Conservation (phyloP, 2,797 vertebrate genomes). For the Meriones psammophilus region DNA sequence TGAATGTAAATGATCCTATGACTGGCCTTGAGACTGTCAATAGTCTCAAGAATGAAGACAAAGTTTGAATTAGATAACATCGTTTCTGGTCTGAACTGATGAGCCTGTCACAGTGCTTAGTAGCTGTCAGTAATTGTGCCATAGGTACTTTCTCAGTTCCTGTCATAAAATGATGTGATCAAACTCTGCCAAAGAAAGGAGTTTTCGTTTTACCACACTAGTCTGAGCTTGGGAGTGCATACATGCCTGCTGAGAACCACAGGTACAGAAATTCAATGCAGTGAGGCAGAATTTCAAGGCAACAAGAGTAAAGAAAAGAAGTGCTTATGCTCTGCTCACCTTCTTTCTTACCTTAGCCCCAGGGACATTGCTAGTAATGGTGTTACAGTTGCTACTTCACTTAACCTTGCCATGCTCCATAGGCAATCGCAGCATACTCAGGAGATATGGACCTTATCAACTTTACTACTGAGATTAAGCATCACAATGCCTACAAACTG, state of each 20-base stretch:
- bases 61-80: neutral
- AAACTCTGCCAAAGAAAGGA: neutral
- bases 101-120: neutral
- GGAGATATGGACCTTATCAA: neutral
- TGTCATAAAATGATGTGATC: neutral
- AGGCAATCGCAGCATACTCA: no score
- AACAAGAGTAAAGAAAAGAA: neutral
- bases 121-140: neutral
- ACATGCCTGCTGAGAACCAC: neutral
- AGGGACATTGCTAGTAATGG: neutral
- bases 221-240: neutral
- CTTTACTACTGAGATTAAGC: neutral
- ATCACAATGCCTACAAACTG: neutral
- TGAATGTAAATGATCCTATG: no score
- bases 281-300: neutral
- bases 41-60: neutral
- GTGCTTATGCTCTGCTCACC: neutral
- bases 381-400: neutral
- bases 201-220: no score
- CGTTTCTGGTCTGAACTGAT: neutral
- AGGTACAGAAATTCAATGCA: no score
- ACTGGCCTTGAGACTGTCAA: neutral
- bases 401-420: neutral
- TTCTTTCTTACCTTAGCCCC: neutral
- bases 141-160: neutral